A percentile compares a stretch with the other conserved stretches of the same genome.
phyloP scores from a whole-genome alignment of 1,140 invertebrate species.

The Temnothorax longispinosus region DNA sequence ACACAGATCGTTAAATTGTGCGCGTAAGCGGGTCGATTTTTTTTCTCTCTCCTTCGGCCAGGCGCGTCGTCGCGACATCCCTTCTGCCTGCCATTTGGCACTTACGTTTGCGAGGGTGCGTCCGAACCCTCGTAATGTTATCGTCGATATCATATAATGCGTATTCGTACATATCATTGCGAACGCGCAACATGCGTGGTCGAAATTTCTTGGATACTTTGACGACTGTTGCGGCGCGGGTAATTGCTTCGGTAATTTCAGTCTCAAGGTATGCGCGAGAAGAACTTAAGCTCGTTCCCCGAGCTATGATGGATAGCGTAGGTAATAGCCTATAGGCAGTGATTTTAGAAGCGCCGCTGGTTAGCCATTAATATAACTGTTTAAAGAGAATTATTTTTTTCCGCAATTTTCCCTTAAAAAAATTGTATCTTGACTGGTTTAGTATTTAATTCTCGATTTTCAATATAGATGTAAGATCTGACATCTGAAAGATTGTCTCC shows the following conservation, averaged over 20 bases:
- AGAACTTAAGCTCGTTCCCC: background rate
- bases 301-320: slow-evolving; percentile 4
- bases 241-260: slow-evolving; percentile 18
- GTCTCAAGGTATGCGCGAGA: background rate
- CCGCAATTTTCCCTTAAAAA: background rate
- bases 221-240: too few relatives aligned
- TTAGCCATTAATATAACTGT: slow-evolving; percentile 20
- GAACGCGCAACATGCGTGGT: background rate
- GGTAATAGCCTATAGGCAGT: slow-evolving; percentile 1
- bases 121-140: background rate
- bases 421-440: background rate
- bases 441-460: background rate
- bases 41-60: background rate
- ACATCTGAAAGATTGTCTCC: background rate
- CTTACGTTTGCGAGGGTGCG: background rate
- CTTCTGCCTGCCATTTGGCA: background rate
- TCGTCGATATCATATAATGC: background rate
- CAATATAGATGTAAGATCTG: background rate
- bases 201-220: background rate
- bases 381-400: background rate
- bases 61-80: slow-evolving; percentile 23
- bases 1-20: slow-evolving; percentile 33
- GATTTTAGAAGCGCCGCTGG: slow-evolving; percentile 26
- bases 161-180: background rate
- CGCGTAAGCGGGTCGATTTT: slow-evolving; percentile 45